Evolutionary conservation across 2,797 vertebrate genomes (phyloP), one percentile per base, ranked within the genome.

Genomic region (Chrosomus eos): DNA sequence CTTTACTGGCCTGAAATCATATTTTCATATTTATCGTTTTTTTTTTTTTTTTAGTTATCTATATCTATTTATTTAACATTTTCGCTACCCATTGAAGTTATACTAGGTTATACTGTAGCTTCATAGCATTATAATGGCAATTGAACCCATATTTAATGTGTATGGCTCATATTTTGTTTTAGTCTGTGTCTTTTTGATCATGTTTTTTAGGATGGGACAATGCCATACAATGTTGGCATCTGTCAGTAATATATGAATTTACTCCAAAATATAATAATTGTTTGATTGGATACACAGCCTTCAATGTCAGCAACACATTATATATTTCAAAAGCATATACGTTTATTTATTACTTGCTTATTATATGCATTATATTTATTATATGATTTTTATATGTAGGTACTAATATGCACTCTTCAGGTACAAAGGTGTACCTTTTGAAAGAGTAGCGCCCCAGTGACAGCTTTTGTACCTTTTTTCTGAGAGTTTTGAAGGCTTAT

Each of bases 401-500:
- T 18, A 31, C 14, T 31, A 64, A 64, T 31, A 31, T 31, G 60
- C 26, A 31, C 26, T 31, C 14, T 64, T 31, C 16, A 31, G 13
- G 14, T 31, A 64, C 26, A 16, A 31, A 18, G 2, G 26, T 64
- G 26, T 16, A 64, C 6, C 14, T 31, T 64, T 64, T 28, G 1
- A 18, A 18, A 18, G 62, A 7, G 16, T 18, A 64, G 6, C 0
- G 7, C 28, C 14, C 7, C 14, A 31, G 26, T 18, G 26, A 31
- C 60, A 14, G 28, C 26, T 31, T 64, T 64, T 64, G 14, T 18
- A 31, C 26, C 26, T 64, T 64, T 60, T 18, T 14, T 26, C 28
- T 62, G 26, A 62, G n/a, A 28, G 26, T 62, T 26, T 7, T 36
- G 14, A 83, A 82, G 38, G 78, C 78, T 80, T 13, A n/a, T 8